Conservation (phyloP, 2,888 invertebrate genomes). For the Luffia ferchaultella region DNA sequence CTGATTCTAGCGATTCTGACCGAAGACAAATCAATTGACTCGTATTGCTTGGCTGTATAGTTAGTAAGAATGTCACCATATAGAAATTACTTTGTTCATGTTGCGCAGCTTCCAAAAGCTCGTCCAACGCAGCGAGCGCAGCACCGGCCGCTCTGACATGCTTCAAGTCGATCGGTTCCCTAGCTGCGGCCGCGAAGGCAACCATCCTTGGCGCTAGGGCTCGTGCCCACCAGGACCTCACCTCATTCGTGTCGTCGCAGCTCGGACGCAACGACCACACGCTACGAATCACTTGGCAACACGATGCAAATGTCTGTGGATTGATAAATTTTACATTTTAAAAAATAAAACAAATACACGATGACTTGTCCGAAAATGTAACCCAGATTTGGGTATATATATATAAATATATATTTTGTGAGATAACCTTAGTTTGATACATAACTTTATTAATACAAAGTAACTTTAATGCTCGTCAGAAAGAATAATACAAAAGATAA, state of each 20-base stretch:
- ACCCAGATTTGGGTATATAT: too few relatives aligned
- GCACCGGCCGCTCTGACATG: slow-evolving; percentile 24
- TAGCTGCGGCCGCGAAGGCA: slow-evolving; percentile 27
- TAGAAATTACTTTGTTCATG: neutral
- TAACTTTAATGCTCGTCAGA: too few relatives aligned
- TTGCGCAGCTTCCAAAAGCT: slow-evolving; percentile 38
- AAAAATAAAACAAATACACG: slow-evolving; percentile 1
- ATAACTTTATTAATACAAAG: too few relatives aligned
- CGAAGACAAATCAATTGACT: too few relatives aligned
- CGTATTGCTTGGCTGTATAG: too few relatives aligned
- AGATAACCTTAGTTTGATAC: too few relatives aligned
- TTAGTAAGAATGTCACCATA: too few relatives aligned
- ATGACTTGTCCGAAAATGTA: too few relatives aligned
- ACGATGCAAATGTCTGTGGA: slow-evolving; percentile 42
- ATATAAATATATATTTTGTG: too few relatives aligned
- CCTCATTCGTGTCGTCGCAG: slow-evolving; percentile 17
- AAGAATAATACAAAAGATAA: too few relatives aligned
- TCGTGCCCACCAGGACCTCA: slow-evolving; percentile 46
- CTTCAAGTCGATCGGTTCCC: slow-evolving; percentile 13
- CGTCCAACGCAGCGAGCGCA: slow-evolving; percentile 41
- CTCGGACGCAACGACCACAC: slow-evolving; percentile 30
- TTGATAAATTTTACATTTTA: neutral
- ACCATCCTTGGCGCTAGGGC: slow-evolving; percentile 29
- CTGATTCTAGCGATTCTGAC: too few relatives aligned
- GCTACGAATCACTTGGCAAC: slow-evolving; percentile 39